A percentile compares a stretch with the other conserved stretches of the same genome.
Conservation (phyloP, 2,888 invertebrate species). For the Morinoia aosen region DNA sequence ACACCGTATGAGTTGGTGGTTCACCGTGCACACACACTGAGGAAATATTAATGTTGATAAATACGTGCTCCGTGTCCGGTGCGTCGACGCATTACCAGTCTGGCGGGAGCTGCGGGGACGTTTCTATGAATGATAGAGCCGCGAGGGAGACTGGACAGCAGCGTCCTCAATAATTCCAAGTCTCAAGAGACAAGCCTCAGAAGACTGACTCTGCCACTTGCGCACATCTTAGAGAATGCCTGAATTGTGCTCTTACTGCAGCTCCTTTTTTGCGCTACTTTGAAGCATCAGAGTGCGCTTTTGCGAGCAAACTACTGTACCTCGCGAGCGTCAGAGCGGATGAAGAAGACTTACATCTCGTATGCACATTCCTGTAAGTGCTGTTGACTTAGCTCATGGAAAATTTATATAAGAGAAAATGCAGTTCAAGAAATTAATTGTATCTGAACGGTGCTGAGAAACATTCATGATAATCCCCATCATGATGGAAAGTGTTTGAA, state of each 20-base stretch:
- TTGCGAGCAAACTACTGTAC: neutral
- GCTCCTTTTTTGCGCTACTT: neutral
- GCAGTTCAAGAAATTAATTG: neutral
- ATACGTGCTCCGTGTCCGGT: neutral
- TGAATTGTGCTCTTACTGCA: neutral
- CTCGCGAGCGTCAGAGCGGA: neutral
- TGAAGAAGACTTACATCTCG: neutral
- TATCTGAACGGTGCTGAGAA: neutral
- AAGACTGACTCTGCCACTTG: neutral
- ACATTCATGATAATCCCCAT: neutral
- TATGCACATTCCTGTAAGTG: neutral
- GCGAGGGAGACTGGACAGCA: neutral
- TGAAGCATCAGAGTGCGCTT: neutral
- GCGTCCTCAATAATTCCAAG: neutral
- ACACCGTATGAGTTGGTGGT: neutral
- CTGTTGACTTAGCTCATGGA: neutral
- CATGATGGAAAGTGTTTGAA: neutral
- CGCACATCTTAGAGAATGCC: neutral
- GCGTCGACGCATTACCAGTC: neutral
- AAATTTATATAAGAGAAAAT: neutral
- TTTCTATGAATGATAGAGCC: neutral
- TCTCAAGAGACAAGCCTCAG: neutral
- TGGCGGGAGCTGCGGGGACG: neutral
- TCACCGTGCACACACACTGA: neutral
- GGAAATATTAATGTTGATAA: neutral